Evolutionary conservation across 2,888 invertebrate genomes (phyloP).

Genomic region (Drosophila paramelanica): DNA sequence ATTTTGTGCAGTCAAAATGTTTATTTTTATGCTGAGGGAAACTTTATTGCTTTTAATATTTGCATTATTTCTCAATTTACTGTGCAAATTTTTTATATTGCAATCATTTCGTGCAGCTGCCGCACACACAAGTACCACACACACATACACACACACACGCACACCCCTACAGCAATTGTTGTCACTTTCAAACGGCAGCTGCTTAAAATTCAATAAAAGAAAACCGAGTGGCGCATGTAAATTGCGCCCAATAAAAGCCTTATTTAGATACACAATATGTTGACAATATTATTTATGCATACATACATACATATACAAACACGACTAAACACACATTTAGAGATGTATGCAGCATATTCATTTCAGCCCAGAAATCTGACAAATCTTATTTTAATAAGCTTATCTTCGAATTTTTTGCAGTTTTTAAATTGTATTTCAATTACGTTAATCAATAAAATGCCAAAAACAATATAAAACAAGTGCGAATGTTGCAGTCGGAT

Average conservation of each 20-base stretch:
- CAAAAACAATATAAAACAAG: too few relatives aligned
- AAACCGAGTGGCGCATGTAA: slow-evolving; percentile 66
- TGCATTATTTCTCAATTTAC: slow-evolving; percentile 79
- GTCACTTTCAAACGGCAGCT: slow-evolving; percentile 68
- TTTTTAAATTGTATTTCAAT: too few relatives aligned
- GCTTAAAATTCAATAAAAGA: slow-evolving; percentile 79
- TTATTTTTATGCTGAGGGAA: slow-evolving; percentile 21
- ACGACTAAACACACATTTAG: not conserved
- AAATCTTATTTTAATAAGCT: not conserved
- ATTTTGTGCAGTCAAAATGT: slow-evolving; percentile 19
- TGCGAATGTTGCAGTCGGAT: too few relatives aligned
- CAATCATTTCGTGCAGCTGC: slow-evolving; percentile 65
- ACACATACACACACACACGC: slow-evolving; percentile 7
- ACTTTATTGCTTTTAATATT: slow-evolving; percentile 70
- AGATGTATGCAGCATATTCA: not conserved
- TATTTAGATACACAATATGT: slow-evolving; percentile 51
- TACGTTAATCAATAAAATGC: too few relatives aligned
- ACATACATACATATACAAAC: not conserved
- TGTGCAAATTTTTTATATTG: slow-evolving; percentile 66
- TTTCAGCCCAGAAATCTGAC: not conserved
- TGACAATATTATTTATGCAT: slow-evolving; percentile 56
- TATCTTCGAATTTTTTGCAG: too few relatives aligned
- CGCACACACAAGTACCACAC: slow-evolving; percentile 33
- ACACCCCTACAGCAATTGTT: slow-evolving; percentile 53
- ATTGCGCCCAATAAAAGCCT: slow-evolving; percentile 73